Conservation (phyloP, 2,888 invertebrate genomes). For the Poecilobothrus nobilitatus region DNA sequence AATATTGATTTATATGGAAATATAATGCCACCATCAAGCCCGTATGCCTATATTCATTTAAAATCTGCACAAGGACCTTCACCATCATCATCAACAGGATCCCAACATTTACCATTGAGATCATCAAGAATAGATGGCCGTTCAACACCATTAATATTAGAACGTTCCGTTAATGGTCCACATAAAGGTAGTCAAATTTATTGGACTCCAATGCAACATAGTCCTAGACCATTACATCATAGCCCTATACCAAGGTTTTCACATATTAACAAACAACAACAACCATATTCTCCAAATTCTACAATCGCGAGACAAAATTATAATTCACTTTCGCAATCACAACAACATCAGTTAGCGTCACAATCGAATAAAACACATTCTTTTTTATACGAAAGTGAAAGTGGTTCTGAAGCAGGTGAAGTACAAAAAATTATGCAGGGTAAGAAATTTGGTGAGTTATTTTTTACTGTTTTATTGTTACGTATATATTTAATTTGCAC, state of each 20-base stretch:
- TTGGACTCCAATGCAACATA: slow-evolving; percentile 34
- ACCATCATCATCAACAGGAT: not conserved
- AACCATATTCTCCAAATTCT: not conserved
- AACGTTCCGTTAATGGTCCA: slow-evolving; percentile 28
- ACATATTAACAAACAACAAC: slow-evolving; percentile 24
- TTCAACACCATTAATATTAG: slow-evolving; percentile 38
- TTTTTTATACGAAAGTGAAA: slow-evolving; percentile 53
- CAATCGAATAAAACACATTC: slow-evolving; percentile 13
- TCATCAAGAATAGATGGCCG: slow-evolving; percentile 31
- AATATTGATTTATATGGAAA: slow-evolving; percentile 25
- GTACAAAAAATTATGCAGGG: slow-evolving; percentile 51
- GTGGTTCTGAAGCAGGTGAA: slow-evolving; percentile 65
- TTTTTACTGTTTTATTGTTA: no score
- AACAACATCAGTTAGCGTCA: slow-evolving; percentile 19
- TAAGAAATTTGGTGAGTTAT: not conserved
- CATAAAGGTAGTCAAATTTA: slow-evolving; percentile 38
- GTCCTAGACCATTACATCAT: slow-evolving; percentile 23
- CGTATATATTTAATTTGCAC: no score
- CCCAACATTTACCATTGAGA: slow-evolving; percentile 23
- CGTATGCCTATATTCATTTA: slow-evolving; percentile 30
- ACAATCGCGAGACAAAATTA: slow-evolving; percentile 7
- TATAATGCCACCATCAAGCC: slow-evolving; percentile 25
- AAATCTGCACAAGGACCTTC: slow-evolving; percentile 15
- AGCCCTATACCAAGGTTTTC: slow-evolving; percentile 29
- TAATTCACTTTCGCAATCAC: not conserved